Evolutionary conservation across 2,113 vertebrate species (phyloP).

Genomic region (Melanocharis versteri): DNA sequence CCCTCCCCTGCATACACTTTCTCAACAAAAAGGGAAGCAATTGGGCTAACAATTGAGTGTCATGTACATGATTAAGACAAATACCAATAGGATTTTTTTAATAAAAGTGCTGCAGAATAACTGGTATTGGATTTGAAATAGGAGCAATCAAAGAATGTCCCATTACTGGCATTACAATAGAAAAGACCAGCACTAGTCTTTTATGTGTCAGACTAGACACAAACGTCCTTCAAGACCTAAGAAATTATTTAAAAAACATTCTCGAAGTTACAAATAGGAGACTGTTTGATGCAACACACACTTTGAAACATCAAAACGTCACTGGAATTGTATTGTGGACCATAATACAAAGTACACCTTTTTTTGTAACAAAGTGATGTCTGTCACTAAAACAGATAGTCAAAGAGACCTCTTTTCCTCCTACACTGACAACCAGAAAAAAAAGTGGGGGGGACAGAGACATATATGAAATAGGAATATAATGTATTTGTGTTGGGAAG

Average conservation of each 20-base stretch:
- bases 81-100: background rate
- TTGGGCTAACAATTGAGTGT: background rate
- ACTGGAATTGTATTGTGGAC: background rate
- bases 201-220: background rate
- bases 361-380: background rate
- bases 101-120: background rate
- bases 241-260: background rate
- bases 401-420: background rate
- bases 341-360: background rate
- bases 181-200: background rate
- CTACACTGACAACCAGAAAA: background rate
- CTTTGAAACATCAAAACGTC: background rate
- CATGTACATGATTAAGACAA: background rate
- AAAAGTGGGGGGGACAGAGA: fast-evolving
- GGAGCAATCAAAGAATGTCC: background rate
- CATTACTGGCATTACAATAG: background rate
- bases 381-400: background rate
- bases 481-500: background rate
- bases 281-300: background rate
- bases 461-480: background rate
- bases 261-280: background rate
- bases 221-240: background rate
- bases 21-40: background rate
- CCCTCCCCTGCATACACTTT: background rate
- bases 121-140: background rate